A percentile compares a stretch with the other conserved stretches of the same genome.
Evolutionary conservation across 2,113 vertebrate genomes (phyloP).

Genomic region (Aptenodytes patagonicus): DNA sequence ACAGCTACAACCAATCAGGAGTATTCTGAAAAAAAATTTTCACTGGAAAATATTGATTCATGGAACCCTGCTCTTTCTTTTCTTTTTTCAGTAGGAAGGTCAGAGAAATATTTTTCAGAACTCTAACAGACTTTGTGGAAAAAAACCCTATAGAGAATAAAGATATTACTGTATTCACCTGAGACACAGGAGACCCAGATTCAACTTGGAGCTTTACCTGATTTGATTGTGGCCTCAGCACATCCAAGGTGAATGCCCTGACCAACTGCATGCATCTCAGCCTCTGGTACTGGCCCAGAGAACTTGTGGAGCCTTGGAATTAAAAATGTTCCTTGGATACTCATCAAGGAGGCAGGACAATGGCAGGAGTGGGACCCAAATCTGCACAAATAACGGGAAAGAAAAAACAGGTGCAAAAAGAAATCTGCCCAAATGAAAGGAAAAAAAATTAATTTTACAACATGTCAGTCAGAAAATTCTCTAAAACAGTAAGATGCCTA

Average conservation of each 20-base stretch:
- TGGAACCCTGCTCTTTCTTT: neutral
- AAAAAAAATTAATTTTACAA: neutral
- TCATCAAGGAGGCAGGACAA: neutral
- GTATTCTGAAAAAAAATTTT: neutral
- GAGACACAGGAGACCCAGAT: neutral
- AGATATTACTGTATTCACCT: neutral
- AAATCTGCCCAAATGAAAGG: neutral
- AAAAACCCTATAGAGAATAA: neutral
- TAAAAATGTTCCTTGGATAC: neutral
- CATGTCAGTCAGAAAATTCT: neutral
- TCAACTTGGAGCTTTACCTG: neutral
- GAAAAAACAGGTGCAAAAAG: neutral
- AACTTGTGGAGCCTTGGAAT: neutral
- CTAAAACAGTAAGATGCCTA: neutral
- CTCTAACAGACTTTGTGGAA: neutral
- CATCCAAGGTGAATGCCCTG: neutral
- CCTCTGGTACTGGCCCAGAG: neutral
- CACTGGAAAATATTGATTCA: neutral
- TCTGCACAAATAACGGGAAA: neutral
- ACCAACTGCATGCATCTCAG: neutral
- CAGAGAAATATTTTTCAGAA: neutral
- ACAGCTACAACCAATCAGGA: neutral
- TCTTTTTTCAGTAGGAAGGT: neutral
- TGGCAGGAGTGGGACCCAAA: neutral
- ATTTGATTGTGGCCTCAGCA: neutral